Percentiles rank a stretch among this genome's conserved stretches.
These are phyloP conservation scores for Resseliella maxima DNA, from an alignment of 2,888 invertebrate genomes.

Conservation along the genomic window DNA sequence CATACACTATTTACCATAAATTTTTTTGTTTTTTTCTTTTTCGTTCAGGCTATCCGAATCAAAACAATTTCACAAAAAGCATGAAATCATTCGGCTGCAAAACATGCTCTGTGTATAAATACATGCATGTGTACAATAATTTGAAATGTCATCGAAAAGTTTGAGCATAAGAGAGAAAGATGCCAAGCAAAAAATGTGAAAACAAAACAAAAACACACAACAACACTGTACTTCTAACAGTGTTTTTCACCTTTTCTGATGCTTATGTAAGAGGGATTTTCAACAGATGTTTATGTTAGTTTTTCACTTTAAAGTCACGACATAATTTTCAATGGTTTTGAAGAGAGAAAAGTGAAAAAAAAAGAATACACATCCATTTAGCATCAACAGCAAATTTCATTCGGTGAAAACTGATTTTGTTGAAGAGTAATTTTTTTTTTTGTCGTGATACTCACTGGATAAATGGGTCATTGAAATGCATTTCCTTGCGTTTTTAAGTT, in stretches of 20 bases:
- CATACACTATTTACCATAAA: background rate
- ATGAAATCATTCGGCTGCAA: background rate
- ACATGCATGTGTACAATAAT: background rate
- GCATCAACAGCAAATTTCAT: background rate
- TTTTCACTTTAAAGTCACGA: background rate
- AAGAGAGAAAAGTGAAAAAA: too few species aligned
- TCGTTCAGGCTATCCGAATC: background rate
- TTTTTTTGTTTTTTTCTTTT: background rate
- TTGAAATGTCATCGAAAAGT: background rate
- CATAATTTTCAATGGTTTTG: background rate
- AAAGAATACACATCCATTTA: background rate
- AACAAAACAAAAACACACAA: too few species aligned
- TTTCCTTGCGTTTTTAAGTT: background rate
- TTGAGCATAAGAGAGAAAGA: background rate
- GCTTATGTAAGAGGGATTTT: background rate
- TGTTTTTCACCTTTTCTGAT: background rate
- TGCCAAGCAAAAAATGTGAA: too few species aligned
- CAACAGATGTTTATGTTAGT: slow-evolving; percentile 6
- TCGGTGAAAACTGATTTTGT: background rate
- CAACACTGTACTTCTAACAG: too few species aligned
- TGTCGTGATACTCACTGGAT: too few species aligned
- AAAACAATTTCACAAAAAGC: background rate
- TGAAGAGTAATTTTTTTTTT: background rate
- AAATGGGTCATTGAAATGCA: background rate
- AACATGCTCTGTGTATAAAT: background rate